Evolutionary conservation across 2,113 vertebrate genomes (phyloP).

Genomic region (Spheniscus mendiculus): DNA sequence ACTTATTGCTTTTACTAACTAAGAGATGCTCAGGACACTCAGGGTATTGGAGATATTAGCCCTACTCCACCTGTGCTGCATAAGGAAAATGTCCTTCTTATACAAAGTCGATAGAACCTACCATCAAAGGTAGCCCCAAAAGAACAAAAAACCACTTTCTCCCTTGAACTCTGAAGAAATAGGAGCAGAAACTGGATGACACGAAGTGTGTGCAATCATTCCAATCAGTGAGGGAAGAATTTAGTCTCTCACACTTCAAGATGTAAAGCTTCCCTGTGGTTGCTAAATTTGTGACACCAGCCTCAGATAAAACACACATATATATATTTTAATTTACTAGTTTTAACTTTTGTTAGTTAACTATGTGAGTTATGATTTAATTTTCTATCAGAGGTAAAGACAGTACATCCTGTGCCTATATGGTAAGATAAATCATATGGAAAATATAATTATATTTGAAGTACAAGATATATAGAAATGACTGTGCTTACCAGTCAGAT

Average conservation of each 20-base stretch:
- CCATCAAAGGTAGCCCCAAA: background rate
- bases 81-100: background rate
- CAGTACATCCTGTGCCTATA: background rate
- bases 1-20: background rate
- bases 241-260: background rate
- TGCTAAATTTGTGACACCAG: background rate
- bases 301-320: background rate
- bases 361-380: background rate
- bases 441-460: background rate
- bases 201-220: background rate
- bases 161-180: background rate
- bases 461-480: background rate
- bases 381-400: background rate
- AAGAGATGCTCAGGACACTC: background rate
- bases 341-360: background rate
- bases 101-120: background rate
- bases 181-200: background rate
- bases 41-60: background rate
- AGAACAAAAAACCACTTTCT: background rate
- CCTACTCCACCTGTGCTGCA: background rate
- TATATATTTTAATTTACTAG: background rate
- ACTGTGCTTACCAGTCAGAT: background rate
- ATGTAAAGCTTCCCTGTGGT: background rate
- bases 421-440: background rate
- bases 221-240: background rate